These are phyloP conservation scores for Prenolepis imparis DNA, from an alignment of 2,888 invertebrate genomes.

Conservation along the genomic window DNA sequence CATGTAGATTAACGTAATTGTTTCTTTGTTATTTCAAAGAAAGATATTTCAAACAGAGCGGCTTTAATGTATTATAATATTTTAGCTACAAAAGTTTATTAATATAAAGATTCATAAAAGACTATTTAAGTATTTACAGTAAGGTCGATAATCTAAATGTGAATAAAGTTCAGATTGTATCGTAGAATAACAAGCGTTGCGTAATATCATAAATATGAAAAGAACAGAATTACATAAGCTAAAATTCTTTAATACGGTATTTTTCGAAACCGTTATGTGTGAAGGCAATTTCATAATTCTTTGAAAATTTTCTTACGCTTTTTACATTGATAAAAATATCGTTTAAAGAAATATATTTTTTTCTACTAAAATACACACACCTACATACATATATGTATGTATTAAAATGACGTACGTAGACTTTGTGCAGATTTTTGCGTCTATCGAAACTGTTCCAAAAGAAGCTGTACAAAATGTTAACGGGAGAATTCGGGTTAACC, in stretches of 20 bases:
- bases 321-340: not conserved
- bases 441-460: not conserved
- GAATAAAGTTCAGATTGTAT: slow-evolving; percentile 9
- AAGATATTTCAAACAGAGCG: not conserved
- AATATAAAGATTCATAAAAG: not conserved
- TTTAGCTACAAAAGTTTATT: not conserved
- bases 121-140: not conserved
- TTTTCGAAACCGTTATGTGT: not conserved
- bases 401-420: not conserved
- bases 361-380: not conserved
- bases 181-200: slow-evolving; percentile 10
- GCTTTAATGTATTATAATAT: not conserved
- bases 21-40: slow-evolving; percentile 1
- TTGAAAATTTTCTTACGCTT: not conserved
- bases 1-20: not conserved
- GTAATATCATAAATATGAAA: slow-evolving; percentile 18
- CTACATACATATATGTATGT: not conserved
- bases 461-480: not conserved
- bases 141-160: not conserved
- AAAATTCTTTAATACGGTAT: slow-evolving; percentile 14
- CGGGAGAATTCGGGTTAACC: not conserved
- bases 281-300: not conserved
- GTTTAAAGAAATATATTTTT: slow-evolving; percentile 1
- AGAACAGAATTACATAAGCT: slow-evolving; percentile 14
- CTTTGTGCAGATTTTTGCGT: not conserved